Evolutionary conservation across 2,113 vertebrate species (phyloP).

Genomic region (Balaeniceps rex): DNA sequence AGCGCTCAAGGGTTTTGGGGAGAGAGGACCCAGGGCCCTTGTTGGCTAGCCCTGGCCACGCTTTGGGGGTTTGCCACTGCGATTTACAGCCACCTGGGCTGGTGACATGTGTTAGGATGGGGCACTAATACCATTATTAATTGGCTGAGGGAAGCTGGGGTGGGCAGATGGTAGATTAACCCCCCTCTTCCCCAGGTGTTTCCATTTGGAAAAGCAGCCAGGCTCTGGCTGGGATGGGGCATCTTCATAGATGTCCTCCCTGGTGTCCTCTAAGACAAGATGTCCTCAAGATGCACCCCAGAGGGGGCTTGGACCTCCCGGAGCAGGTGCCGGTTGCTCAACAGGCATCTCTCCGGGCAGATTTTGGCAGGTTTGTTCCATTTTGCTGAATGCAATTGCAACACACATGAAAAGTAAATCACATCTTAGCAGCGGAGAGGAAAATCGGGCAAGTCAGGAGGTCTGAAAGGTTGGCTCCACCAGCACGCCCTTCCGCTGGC

Average conservation of each 20-base stretch:
- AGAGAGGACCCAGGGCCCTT: not conserved
- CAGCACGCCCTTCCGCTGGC: not conserved
- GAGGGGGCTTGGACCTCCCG: not conserved
- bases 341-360: not conserved
- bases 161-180: not conserved
- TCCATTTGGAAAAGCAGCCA: not conserved
- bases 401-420: fast-evolving
- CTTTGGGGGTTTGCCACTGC: not conserved
- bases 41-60: not conserved
- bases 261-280: not conserved
- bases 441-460: not conserved
- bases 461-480: not conserved
- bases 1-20: not conserved
- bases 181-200: not conserved
- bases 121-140: not conserved
- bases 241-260: not conserved
- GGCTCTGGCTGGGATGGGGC: not conserved
- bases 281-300: not conserved
- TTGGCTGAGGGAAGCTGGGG: not conserved
- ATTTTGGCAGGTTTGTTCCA: not conserved
- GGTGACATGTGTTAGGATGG: not conserved
- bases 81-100: not conserved
- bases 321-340: fast-evolving
- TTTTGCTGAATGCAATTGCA: not conserved
- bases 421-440: not conserved